Evolutionary conservation across 2,888 invertebrate species (phyloP), one percentile per base, ranked within the genome.

Genomic region (Drosophila macrothrix): DNA sequence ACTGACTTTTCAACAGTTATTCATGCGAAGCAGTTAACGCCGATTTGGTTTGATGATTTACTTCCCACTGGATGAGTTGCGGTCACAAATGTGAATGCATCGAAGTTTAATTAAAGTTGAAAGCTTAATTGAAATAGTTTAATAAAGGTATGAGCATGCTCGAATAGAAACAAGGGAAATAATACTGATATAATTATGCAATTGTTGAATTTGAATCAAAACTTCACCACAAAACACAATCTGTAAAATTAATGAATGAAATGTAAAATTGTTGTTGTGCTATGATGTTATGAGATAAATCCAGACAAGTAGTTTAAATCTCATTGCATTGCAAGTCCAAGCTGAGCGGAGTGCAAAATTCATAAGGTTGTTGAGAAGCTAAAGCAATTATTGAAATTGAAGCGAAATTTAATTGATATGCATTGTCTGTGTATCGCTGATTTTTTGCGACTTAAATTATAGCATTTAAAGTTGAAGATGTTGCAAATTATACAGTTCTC

Each of bases 361-460:
- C 41, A 41, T 41, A 41, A 41, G 22, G 12, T 43, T 43, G 22
- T 43, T 29, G 19, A 46, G 37, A 7, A 16, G 12, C n/a, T 22
- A 19, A 39, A 29, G 33, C 7, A 37, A 35, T n/a, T 37, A 41
- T 52, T 14, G 28, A 49, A 60, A 60, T 56, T 41, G 52, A 69
- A 52, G 60, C 33, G 61, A 61, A 71, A 46, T 58, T 65, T 65
- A 56, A 76, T 77, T 77, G 53, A 75, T 65, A 70, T 69, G 76
- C 54, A 74, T 63, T 16, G 52, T 53, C 14, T 59, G 54, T 33
- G 35, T 10, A 46, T 22, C 28, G 16, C 3, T 29, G 16, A n/a
- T 65, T 28, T 60, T 16, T 19, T n/a, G 14, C 28, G 22, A 63
- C n/a, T 43, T 55, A n/a, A 41, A 4, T 22, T 19, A 29, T 22